A percentile compares a stretch with the other conserved stretches of the same genome.
These are phyloP conservation scores for Tetraodon nigroviridis DNA, from an alignment of 2,113 vertebrate species.

Conservation along the genomic window DNA sequence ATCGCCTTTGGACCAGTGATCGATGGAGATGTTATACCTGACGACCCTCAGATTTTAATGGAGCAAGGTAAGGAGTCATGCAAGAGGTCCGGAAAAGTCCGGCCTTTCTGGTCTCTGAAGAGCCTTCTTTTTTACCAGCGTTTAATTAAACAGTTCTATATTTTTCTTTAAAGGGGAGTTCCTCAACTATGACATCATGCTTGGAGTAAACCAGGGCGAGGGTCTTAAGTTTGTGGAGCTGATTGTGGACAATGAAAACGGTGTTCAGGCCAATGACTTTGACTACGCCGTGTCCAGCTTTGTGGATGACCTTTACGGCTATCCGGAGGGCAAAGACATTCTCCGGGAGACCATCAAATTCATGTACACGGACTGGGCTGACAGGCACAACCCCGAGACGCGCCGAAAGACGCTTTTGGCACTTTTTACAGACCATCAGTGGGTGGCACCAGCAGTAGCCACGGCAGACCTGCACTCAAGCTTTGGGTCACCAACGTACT, in stretches of 20 bases:
- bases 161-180: conserved; percentile 79
- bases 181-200: conserved; percentile 98
- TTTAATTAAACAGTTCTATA: background rate
- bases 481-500: conserved; percentile 97
- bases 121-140: background rate
- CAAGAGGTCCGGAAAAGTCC: background rate
- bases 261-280: conserved; percentile 96
- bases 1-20: conserved; percentile 98
- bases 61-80: conserved; percentile 79
- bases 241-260: conserved; percentile 96
- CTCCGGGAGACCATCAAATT: conserved; percentile 98
- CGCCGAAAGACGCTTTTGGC: conserved; percentile 92
- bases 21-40: conserved; percentile 97
- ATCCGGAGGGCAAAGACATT: conserved; percentile 97
- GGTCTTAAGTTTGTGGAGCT: conserved; percentile 97
- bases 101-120: background rate
- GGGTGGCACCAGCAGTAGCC: conserved; percentile 96
- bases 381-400: conserved; percentile 94
- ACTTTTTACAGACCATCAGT: conserved; percentile 97
- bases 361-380: conserved; percentile 99
- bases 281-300: conserved; percentile 99
- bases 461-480: conserved; percentile 98
- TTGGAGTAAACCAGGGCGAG: conserved; percentile 97
- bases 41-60: conserved; percentile 98
- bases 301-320: conserved; percentile 96